Percentiles rank a stretch among this genome's conserved stretches.
phyloP scores from a whole-genome alignment of 2,888 invertebrate species.

The Tachystola acroxantha region DNA sequence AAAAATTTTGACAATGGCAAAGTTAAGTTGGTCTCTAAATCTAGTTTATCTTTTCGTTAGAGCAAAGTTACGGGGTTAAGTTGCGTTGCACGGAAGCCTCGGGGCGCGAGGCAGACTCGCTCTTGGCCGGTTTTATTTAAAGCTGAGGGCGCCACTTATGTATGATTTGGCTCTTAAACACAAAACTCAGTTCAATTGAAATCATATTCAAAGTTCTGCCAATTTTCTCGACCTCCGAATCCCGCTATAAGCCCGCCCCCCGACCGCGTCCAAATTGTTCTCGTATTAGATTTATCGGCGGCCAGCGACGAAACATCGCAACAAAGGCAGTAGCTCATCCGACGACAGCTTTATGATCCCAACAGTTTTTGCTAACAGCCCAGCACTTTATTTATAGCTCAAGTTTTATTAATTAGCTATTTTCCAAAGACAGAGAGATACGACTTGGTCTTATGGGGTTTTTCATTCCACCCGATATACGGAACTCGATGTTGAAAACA shows the following conservation, averaged over 20 bases:
- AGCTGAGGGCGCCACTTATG: no score
- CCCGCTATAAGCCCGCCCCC: conserved; percentile 3
- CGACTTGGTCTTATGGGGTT: conserved; percentile 15
- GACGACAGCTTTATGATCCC: conserved; percentile 76
- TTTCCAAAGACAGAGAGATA: conserved; percentile 47
- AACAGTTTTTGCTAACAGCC: conserved; percentile 77
- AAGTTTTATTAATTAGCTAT: conserved; percentile 75
- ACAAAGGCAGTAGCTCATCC: conserved; percentile 76
- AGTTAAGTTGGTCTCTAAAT: no score
- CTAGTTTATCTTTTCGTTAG: no score
- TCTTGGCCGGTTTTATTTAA: no score
- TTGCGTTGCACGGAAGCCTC: no score
- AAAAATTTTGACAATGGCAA: no score
- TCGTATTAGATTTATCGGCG: conserved; percentile 66
- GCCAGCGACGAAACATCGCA: conserved; percentile 55
- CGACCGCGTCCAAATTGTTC: conserved; percentile 53
- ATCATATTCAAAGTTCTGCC: not conserved
- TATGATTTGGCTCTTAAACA: no score
- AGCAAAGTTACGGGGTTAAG: no score
- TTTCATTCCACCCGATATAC: no score
- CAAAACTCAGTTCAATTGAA: no score
- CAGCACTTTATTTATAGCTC: conserved; percentile 60
- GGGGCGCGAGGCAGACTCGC: no score
- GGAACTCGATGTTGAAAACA: no score
- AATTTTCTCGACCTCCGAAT: not conserved